These are phyloP conservation scores for Helleia helle DNA, from an alignment of 2,888 invertebrate genomes.

Conservation along the genomic window DNA sequence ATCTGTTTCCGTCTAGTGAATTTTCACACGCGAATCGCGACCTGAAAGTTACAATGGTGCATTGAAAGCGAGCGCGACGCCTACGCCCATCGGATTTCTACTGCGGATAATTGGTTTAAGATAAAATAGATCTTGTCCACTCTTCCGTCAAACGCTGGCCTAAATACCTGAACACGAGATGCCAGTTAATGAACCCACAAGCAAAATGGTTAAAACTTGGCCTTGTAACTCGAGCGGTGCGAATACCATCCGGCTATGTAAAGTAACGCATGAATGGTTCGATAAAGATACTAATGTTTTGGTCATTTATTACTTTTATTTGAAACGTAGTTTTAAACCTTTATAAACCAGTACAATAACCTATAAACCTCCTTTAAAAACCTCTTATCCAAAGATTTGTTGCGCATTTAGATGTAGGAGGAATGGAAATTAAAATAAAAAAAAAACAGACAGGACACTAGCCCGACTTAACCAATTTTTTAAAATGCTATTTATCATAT, in stretches of 20 bases:
- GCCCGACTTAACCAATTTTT: too few relatives aligned
- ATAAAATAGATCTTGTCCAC: conserved; percentile 52
- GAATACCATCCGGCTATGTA: background rate
- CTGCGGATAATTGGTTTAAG: conserved; percentile 35
- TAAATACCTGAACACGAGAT: conserved; percentile 40
- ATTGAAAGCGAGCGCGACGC: conserved; percentile 23
- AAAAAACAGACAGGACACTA: background rate
- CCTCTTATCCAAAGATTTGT: too few relatives aligned
- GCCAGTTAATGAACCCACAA: conserved; percentile 2
- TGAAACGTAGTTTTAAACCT: background rate
- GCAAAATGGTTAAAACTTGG: background rate
- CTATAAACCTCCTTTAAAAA: too few relatives aligned
- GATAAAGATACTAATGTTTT: background rate
- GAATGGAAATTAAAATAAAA: background rate
- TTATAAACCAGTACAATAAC: background rate
- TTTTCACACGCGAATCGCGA: conserved; percentile 25
- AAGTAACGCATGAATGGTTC: background rate
- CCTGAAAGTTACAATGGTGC: conserved; percentile 42
- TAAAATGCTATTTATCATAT: background rate
- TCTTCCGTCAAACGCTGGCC: conserved; percentile 43
- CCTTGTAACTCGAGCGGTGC: background rate
- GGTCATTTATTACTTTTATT: background rate
- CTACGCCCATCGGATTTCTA: too few relatives aligned
- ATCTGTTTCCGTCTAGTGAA: conserved; percentile 19
- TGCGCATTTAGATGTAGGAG: background rate